Evolutionary conservation across 1,140 invertebrate genomes (phyloP).

Genomic region (Temnothorax nylanderi): DNA sequence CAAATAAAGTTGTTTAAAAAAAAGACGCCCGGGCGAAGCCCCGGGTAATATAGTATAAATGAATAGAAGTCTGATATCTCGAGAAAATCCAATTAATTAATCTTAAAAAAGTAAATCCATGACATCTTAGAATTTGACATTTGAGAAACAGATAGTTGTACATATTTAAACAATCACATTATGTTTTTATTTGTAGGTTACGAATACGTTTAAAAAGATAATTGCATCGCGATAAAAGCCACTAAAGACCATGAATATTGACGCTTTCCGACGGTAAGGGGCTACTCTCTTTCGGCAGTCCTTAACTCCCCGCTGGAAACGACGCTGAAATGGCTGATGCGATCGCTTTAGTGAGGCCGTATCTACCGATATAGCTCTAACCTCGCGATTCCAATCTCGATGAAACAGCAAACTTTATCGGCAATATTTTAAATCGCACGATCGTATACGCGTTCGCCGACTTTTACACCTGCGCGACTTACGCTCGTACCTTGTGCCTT

Average conservation of each 20-base stretch:
- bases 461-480: constrained; percentile 49
- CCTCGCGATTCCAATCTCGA: constrained; percentile 26
- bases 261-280: neutral
- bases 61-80: neutral
- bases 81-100: neutral
- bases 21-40: no score
- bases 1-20: no score
- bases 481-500: constrained; percentile 14
- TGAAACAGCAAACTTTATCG: constrained; percentile 42
- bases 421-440: constrained; percentile 45
- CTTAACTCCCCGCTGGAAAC: constrained; percentile 15
- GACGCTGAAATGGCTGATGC: constrained; percentile 10
- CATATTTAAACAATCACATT: neutral
- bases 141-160: neutral
- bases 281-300: constrained; percentile 25
- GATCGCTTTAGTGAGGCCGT: constrained; percentile 4
- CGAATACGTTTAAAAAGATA: neutral
- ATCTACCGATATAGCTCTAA: constrained; percentile 35
- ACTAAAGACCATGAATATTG: neutral
- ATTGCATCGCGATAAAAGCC: constrained; percentile 20
- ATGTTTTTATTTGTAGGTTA: neutral
- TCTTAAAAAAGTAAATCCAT: neutral
- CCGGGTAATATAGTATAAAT: no score
- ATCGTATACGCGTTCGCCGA: neutral
- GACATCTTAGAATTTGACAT: neutral